phyloP scores from a whole-genome alignment of 2,797 vertebrate genomes.

The Lacerta viridis region DNA sequence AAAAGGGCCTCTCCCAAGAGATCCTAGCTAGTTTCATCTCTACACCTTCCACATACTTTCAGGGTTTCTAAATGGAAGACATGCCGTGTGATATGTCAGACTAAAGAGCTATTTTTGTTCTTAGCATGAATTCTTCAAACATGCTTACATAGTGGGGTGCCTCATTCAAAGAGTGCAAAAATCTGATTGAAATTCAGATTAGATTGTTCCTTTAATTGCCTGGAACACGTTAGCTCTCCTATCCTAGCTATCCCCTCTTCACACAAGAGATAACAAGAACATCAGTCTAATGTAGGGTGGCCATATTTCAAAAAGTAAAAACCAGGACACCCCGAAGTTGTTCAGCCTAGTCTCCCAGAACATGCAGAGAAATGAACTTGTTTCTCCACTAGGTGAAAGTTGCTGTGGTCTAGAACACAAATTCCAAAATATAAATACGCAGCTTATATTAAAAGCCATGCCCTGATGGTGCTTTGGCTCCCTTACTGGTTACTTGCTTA shows the following conservation, averaged over 20 bases:
- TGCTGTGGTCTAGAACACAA: slow-evolving; percentile 2
- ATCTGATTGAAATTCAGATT: not conserved
- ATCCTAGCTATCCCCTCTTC: too few relatives aligned
- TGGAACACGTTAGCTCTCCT: too few relatives aligned
- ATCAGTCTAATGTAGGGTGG: too few relatives aligned
- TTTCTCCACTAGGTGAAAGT: not conserved
- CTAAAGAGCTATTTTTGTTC: not conserved
- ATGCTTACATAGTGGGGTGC: not conserved
- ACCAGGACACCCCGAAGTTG: too few relatives aligned
- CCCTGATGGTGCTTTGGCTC: not conserved
- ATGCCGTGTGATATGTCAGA: not conserved
- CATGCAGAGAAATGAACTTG: too few relatives aligned
- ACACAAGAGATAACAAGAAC: too few relatives aligned
- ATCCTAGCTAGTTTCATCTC: not conserved
- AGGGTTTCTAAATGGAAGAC: not conserved
- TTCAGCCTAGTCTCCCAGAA: too few relatives aligned
- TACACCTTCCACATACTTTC: not conserved
- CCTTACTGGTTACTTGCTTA: not conserved
- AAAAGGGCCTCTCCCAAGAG: not conserved
- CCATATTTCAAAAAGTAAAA: too few relatives aligned
- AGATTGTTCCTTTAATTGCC: not conserved
- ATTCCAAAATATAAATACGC: not conserved
- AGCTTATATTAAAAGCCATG: not conserved
- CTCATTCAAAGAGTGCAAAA: not conserved
- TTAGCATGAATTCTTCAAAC: not conserved